Evolutionary conservation across 2,888 invertebrate species (phyloP), one percentile per base, ranked within the genome.

Genomic region (Tetragonisca angustula): DNA sequence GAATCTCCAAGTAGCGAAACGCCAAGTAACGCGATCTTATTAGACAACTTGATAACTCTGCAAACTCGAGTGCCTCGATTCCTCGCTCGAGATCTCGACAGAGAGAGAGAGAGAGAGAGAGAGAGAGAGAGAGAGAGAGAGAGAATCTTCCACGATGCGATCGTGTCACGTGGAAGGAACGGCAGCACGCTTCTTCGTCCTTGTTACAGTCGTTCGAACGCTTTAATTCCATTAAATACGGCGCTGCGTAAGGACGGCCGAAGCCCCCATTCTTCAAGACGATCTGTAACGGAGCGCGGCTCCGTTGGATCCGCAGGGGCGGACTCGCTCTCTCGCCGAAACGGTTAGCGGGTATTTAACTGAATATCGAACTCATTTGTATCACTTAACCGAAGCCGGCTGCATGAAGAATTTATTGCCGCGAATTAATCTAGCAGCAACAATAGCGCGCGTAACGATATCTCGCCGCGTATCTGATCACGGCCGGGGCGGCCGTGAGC

Each of bases 161-260:
- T 15, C 82, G 79, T 85, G 21, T 17, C 3, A 59, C 24, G n/a
- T 21, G 61, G 54, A 79, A 74, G 75, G 36, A 81, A 88, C 79
- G 72, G 72, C 79, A 86, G 83, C 83, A 78, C 85, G 43, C n/a
- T 27, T n/a, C 36, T n/a, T 24, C n/a, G 65, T 49, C 68, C 61
- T 56, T n/a, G 43, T 67, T 73, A 43, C 83, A 70, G 69, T 74
- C 76, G 81, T 86, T 80, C 54, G 68, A 77, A 62, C 80, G 61
- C 77, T 88, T 88, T 87, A 88, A 88, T 88, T 88, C 79, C 88
- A 83, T 87, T 87, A 89, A 88, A 86, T 85, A 84, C 84, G 83
- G 71, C 65, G 70, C 32, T 71, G 9, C 73, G 59, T 75, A 83
- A 86, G 81, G 78, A 76, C 82, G 80, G 36, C 50, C 64, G 17